Base-by-base conservation (phyloP, 1,140 invertebrate species). In the Galleria mellonella region DNA sequence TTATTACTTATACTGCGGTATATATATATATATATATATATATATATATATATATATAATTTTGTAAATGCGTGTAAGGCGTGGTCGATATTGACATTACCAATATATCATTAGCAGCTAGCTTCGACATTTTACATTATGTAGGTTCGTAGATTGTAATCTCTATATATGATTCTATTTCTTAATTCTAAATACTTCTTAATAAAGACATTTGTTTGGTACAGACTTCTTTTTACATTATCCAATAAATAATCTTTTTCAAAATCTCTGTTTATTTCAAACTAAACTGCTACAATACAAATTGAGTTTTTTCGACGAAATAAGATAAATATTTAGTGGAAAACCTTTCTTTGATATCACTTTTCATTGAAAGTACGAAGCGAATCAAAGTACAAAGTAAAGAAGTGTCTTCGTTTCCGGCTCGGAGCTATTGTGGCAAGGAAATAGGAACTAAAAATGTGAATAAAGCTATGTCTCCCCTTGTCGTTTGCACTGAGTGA, bases 401-500 rank as follows among this genome's bases (percentile, higher is more conserved):
- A 52, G 50, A 43, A 54, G 47, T 49, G 43, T 45, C 51, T 49
- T 45, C 43, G 42, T 38, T 44, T 54, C 46, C 51, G 45, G 28
- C 27, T 33, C 35, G 41, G 14, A 45, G 31, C 47, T 31, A 45
- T 51, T 56, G 28, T 51, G 38, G 12, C 23, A 8, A 30, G 43
- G 27, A 57, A 57, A 52, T 52, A 37, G 46, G 45, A 49, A 46
- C 42, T 45, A 28, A 41, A 43, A 49, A 49, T 41, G 35, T 32
- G 44, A 49, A 52, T 47, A 43, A 40, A 57, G 43, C 35, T 38
- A 32, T 45, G 42, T 45, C 36, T 37, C 32, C n/a, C 15, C 33
- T 45, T 47, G 42, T 51, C 47, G 35, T 55, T 51, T 41, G 41
- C 44, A 47, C 32, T 32, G 45, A 55, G 13, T 38, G n/a, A 30